These are phyloP conservation scores for Chrysogorgia sp. DNA, from an alignment of 92 coral and sea anemone genomes.

Conservation along the genomic window DNA sequence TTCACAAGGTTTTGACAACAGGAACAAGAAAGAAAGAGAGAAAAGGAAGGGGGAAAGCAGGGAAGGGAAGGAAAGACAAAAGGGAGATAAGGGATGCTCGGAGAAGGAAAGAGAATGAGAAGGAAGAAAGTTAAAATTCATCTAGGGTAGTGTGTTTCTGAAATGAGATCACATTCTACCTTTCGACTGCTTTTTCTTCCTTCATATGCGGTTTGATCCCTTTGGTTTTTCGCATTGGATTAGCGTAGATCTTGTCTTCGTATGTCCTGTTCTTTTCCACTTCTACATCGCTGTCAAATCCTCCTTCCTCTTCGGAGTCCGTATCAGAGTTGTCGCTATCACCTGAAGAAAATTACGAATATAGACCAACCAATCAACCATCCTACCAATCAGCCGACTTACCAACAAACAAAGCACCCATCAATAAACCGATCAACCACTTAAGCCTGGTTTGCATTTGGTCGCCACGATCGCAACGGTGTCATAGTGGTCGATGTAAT, in stretches of 20 bases:
- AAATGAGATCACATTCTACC: conserved; percentile 67
- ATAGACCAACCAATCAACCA: no score
- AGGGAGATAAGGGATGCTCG: no score
- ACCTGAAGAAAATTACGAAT: conserved; percentile 29
- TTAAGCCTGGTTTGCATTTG: no score
- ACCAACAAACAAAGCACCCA: background rate
- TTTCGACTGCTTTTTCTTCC: conserved; percentile 76
- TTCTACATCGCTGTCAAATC: conserved; percentile 94
- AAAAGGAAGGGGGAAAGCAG: background rate
- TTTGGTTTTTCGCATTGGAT: conserved; percentile 87
- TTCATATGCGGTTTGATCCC: conserved; percentile 90
- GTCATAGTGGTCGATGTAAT: no score
- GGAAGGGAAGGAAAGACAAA: no score
- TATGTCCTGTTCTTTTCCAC: conserved; percentile 87
- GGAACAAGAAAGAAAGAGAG: background rate
- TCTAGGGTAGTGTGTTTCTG: no score
- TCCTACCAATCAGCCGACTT: no score
- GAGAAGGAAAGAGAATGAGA: no score
- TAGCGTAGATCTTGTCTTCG: conserved; percentile 92
- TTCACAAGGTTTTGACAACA: background rate
- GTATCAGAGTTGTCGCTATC: conserved; percentile 98
- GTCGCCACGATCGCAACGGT: no score
- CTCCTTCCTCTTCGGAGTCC: conserved; percentile 97
- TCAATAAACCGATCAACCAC: background rate
- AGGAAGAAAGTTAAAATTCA: no score